phyloP scores from a whole-genome alignment of 1,140 invertebrate species.

The Dryas iulia region DNA sequence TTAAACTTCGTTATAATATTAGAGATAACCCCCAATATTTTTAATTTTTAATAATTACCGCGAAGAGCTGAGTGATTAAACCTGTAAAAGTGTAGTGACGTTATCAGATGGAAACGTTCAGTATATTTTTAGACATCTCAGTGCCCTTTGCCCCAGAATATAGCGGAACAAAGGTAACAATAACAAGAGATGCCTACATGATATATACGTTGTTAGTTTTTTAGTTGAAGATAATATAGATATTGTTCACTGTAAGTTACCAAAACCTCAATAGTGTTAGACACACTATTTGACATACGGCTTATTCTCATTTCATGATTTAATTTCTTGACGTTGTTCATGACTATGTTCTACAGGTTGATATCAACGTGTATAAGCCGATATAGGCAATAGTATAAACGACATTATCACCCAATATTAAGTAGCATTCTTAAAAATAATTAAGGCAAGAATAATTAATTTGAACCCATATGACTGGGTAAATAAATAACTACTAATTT shows the following conservation, averaged over 20 bases:
- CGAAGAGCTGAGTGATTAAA: background rate
- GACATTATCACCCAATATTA: too few species aligned
- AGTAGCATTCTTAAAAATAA: background rate
- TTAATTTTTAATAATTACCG: too few species aligned
- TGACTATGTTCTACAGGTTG: too few species aligned
- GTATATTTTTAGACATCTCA: background rate
- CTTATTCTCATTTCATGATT: background rate
- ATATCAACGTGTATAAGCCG: background rate
- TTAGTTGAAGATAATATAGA: background rate
- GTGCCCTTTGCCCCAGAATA: background rate
- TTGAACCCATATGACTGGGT: background rate
- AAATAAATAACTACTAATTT: background rate
- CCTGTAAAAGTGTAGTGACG: background rate
- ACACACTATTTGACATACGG: background rate
- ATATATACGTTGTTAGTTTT: background rate
- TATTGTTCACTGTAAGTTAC: background rate
- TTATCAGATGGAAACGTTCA: background rate
- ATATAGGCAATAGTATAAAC: background rate
- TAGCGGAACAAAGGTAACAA: constrained; percentile 5
- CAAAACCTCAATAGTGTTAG: background rate
- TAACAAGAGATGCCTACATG: background rate
- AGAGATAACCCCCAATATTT: background rate
- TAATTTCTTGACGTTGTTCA: background rate
- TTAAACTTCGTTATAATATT: too few species aligned
- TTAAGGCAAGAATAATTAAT: too few species aligned